Evolutionary conservation across 2,797 vertebrate species (phyloP).

Genomic region (Arremon brunneinucha): DNA sequence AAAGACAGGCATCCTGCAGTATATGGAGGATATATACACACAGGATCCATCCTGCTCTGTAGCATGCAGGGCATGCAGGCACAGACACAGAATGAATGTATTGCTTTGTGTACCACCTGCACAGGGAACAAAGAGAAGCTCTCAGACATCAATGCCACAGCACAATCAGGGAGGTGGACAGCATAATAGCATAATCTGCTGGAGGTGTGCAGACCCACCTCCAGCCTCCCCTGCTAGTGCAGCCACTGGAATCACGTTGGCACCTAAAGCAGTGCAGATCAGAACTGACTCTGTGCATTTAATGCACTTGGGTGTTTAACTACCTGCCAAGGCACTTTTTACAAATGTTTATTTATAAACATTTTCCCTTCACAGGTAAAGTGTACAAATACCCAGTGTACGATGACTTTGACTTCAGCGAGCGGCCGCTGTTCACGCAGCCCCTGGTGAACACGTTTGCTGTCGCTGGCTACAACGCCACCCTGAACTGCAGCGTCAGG

Average conservation of each 20-base stretch:
- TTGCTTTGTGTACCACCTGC: background rate
- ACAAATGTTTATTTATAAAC: background rate
- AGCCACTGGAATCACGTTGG: rapidly evolving
- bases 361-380: conserved; percentile 76
- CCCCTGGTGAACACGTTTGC: conserved; percentile 91
- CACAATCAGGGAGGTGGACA: background rate
- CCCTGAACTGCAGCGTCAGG: conserved; percentile 94
- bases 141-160: background rate
- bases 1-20: background rate
- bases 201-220: background rate
- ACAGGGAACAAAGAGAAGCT: background rate
- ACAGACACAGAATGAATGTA: background rate
- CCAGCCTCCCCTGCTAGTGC: background rate
- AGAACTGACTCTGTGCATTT: background rate
- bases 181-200: too few relatives aligned
- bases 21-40: too few relatives aligned
- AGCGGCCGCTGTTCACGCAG: conserved; percentile 91
- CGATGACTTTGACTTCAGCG: conserved; percentile 87
- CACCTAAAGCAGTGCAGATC: background rate
- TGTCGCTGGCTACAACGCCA: conserved; percentile 91
- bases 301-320: background rate
- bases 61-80: background rate
- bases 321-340: background rate
- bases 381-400: conserved; percentile 89
- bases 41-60: background rate